Evolutionary conservation across 1,140 invertebrate genomes (phyloP), one percentile per base, ranked within the genome.

Genomic region (Melipona quadrifasciata): DNA sequence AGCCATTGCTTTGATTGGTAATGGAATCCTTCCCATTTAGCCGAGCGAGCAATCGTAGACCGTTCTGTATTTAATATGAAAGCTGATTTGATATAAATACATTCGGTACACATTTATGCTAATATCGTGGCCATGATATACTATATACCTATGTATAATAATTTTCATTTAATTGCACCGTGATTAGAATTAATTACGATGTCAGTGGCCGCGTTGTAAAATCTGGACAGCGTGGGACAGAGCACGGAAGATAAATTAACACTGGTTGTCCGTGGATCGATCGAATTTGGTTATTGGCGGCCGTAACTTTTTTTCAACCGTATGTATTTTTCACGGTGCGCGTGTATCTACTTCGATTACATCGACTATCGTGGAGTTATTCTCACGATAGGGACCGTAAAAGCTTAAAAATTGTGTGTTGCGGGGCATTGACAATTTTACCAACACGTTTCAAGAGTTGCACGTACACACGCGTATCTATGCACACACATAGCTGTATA

Each of bases 381-480:
- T 79, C 58, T 24, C 82, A 14, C 31, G 57, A 78, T 55, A 6
- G n/a, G 58, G 51, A 57, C 77, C 58, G 83, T 80, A 80, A 84
- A 84, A 84, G 83, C 84, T 82, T 85, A 80, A 76, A 74, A 85
- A 85, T 81, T 85, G 76, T 75, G 79, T 39, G 79, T 73, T 58
- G 72, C 72, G 21, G 24, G 47, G 47, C 65, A 65, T 65, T 76
- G 84, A 85, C 84, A 85, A 85, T 85, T 85, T 85, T 85, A 85
- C 39, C 71, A 58, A 55, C 61, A 27, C 72, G 34, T 85, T 85
- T 85, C 82, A 85, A 85, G 82, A 74, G 71, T 27, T 27, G 21
- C 39, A 24, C 34, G 27, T 53, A 21, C 16, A 24, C 72, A 8
- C 10, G 16, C 14, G 1, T 24, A 12, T 6, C 58, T 72, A 6